These are phyloP conservation scores for Somateria mollissima DNA, from an alignment of 2,797 vertebrate species.

Conservation along the genomic window DNA sequence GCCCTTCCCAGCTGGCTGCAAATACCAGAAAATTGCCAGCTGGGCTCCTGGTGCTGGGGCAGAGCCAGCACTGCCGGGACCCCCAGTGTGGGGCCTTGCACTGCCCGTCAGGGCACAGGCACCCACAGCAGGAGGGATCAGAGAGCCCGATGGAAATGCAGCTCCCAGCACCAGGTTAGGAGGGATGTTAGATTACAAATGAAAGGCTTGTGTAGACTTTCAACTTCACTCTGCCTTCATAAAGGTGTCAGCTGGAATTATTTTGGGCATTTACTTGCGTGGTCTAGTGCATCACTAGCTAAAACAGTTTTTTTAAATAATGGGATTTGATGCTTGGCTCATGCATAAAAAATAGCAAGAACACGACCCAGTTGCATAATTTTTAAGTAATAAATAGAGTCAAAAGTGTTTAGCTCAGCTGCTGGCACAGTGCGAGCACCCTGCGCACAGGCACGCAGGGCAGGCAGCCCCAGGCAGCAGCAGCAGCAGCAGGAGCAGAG, in stretches of 20 bases:
- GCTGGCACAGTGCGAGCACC: background rate
- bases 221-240: constrained; percentile 61
- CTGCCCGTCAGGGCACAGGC: rapidly evolving
- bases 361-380: constrained; percentile 71
- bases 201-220: constrained; percentile 54
- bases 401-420: constrained; percentile 53
- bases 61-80: background rate
- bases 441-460: background rate
- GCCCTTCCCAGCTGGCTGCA: background rate
- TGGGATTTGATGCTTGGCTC: constrained; percentile 66
- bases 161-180: background rate
- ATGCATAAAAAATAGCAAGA: constrained; percentile 66
- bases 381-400: constrained; percentile 68
- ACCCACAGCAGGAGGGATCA: background rate
- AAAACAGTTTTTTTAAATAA: constrained; percentile 63
- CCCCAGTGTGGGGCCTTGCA: background rate
- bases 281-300: constrained; percentile 69
- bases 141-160: background rate
- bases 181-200: constrained; percentile 23
- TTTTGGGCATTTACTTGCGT: constrained; percentile 68
- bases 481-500: background rate
- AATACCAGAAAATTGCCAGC: too few species aligned
- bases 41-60: background rate
- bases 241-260: constrained; percentile 69
- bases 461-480: background rate